Evolutionary conservation across 2,797 vertebrate species (phyloP).

Genomic region (Alauda arvensis): DNA sequence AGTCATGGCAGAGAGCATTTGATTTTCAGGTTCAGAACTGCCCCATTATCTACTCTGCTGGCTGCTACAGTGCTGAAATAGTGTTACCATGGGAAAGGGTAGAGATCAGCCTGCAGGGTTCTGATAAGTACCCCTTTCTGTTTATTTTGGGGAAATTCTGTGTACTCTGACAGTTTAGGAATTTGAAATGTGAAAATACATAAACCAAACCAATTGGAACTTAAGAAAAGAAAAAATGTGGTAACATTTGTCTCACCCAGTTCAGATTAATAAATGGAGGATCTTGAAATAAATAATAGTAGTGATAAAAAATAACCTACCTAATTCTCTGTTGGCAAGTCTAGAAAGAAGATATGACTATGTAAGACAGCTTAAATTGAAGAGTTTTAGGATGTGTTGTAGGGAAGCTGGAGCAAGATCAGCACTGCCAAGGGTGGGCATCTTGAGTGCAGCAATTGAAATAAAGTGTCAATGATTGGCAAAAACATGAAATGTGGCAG

Average conservation of each 20-base stretch:
- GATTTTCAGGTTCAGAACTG: slow-evolving; percentile 55
- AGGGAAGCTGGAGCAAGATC: not conserved
- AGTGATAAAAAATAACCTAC: not conserved
- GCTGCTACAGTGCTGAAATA: slow-evolving; percentile 30
- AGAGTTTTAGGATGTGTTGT: not conserved
- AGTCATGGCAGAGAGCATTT: slow-evolving; percentile 21
- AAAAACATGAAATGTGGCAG: not conserved
- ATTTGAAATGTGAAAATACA: not conserved
- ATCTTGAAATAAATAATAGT: not conserved
- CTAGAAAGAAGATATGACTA: not conserved
- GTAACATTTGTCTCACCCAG: not conserved
- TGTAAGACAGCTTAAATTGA: not conserved
- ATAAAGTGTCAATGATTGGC: not conserved
- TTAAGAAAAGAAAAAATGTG: not conserved
- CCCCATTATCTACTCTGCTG: slow-evolving; percentile 43
- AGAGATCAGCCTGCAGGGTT: slow-evolving; percentile 39
- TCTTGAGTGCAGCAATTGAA: not conserved
- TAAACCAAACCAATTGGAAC: not conserved
- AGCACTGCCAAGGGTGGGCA: not conserved
- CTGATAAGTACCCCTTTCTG: slow-evolving; percentile 30
- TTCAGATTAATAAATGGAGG: not conserved
- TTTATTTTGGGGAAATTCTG: slow-evolving; percentile 9
- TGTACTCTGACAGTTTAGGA: not conserved
- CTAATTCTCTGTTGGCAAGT: not conserved
- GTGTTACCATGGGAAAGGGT: slow-evolving; percentile 38